Base-by-base conservation (phyloP, 2,797 vertebrate species). In the Poecilia gillii region DNA sequence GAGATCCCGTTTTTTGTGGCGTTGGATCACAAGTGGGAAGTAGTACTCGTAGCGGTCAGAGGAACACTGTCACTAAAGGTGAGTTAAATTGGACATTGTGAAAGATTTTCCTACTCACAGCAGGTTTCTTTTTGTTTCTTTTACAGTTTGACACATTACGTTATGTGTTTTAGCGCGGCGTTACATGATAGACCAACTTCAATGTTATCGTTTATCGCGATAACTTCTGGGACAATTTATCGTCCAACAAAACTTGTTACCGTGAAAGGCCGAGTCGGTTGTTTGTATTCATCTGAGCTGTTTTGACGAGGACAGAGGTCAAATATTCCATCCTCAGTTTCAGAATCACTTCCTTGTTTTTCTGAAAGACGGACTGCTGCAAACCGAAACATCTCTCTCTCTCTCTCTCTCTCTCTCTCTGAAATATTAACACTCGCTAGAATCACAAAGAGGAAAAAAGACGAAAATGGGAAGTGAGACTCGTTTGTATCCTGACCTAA, bases 1-100 rank as follows among this genome's bases (percentile, higher is more conserved):
- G 98, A 99, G 94, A 98, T 99, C 75, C 99, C 99, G 0, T 99
- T 99, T 90, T 96, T 95, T 11, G 98, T 99, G 91, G 98, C 97
- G 59, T 93, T 99, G 94, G 98, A 99, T 91, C 99, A 99, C 88
- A 96, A 96, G 93, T 97, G 96, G 64, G 98, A 99, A 89, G 95
- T 97, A 0, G 94, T 99, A 14, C 95, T 99, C 81, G 98, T 99
- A 4, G 96, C 98, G 9, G 96, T 99, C 85, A 96, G 99, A 92
- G 99, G 99, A 88, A 99, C 99, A 0, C 94, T 99, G 88, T 99
- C 99, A 6, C 96, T 99, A 13, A 97, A 95, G 97, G 99, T 99
- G 88, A 92, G 95, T 59, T 55, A 55, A n/a, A 18, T 62, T 2
- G 3, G n/a, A 36, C 57, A 7, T 33, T 0, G 13, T 59, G 55